Percentiles rank a stretch among this genome's conserved stretches.
phyloP scores from a whole-genome alignment of 2,888 invertebrate species.

The Brassicogethes aeneus region DNA sequence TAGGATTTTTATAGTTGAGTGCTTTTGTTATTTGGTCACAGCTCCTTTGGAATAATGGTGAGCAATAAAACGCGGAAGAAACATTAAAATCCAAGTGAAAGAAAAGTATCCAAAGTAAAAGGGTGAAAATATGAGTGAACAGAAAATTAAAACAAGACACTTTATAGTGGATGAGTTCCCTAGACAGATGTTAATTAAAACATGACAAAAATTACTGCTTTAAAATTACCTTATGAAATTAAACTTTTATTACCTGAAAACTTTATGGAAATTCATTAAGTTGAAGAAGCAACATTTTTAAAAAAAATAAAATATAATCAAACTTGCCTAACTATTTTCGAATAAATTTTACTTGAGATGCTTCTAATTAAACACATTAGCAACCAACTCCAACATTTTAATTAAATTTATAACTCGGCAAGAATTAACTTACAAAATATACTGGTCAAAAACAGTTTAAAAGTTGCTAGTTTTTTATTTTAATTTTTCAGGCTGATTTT shows the following conservation, averaged over 20 bases:
- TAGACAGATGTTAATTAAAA: constrained; percentile 35
- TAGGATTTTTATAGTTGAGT: no score
- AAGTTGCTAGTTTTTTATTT: no score
- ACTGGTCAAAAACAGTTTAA: no score
- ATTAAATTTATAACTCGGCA: background rate
- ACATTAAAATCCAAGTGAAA: constrained; percentile 28
- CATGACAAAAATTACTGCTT: constrained; percentile 34
- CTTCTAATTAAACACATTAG: background rate
- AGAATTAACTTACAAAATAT: background rate
- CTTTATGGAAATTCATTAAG: constrained; percentile 13
- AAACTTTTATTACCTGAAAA: constrained; percentile 30
- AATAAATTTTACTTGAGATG: background rate
- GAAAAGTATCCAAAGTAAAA: constrained; percentile 28
- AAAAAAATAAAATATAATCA: constrained; percentile 6
- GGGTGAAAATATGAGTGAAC: constrained; percentile 25
- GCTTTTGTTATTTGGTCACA: no score
- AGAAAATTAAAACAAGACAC: constrained; percentile 34
- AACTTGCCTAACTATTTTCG: background rate
- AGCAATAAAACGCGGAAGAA: background rate
- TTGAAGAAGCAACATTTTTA: constrained; percentile 4
- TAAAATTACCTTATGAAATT: constrained; percentile 31
- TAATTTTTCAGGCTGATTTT: no score
- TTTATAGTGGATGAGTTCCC: constrained; percentile 29
- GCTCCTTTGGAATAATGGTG: no score
- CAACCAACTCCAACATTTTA: background rate